A percentile compares a stretch with the other conserved stretches of the same genome.
Evolutionary conservation across 2,113 vertebrate species (phyloP).

Genomic region (Microtus oregoni): DNA sequence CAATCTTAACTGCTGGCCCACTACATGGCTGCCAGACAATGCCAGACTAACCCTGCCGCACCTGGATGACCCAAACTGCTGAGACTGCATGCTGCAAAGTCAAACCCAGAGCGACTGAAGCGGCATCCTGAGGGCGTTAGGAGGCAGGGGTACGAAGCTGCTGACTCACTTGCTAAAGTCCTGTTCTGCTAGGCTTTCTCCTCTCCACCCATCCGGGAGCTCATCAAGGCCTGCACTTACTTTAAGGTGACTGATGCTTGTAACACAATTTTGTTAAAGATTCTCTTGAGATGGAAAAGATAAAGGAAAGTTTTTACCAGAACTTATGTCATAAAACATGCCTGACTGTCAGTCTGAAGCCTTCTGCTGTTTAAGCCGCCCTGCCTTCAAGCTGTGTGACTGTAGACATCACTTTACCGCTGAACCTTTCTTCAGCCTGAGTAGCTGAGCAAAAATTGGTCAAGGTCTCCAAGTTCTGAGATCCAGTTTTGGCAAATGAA

Average conservation of each 20-base stretch:
- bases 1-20: not conserved
- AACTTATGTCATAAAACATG: not conserved
- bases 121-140: not conserved
- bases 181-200: not conserved
- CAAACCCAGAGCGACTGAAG: not conserved
- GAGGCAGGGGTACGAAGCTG: not conserved
- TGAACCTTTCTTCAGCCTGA: not conserved
- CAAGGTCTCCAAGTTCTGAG: not conserved
- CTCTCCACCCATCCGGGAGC: not conserved
- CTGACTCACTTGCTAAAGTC: slow-evolving; percentile 19
- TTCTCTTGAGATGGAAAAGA: not conserved
- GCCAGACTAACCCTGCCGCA: not conserved
- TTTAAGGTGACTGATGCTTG: not conserved
- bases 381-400: not conserved
- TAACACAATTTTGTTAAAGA: not conserved
- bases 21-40: not conserved
- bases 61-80: not conserved
- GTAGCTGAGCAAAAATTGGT: not conserved
- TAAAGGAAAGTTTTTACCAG: too few relatives aligned
- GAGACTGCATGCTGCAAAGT: not conserved
- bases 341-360: fast-evolving
- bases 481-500: not conserved
- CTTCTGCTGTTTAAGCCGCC: fast-evolving
- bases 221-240: not conserved
- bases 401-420: too few relatives aligned